Evolutionary conservation across 2,797 vertebrate species (phyloP).

Genomic region (Amblyraja radiata): DNA sequence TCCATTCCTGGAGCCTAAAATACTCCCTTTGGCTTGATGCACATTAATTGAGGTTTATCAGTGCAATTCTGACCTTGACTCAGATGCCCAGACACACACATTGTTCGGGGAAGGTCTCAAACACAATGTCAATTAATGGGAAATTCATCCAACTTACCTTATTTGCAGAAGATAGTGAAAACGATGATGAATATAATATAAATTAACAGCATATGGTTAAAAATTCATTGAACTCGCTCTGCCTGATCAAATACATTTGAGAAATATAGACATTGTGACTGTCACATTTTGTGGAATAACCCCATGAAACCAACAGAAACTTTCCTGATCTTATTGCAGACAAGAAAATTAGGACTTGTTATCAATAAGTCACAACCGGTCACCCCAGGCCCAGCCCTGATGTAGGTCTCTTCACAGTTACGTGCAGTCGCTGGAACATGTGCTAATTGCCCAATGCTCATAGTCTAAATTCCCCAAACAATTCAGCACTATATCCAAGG

Average conservation of each 20-base stretch:
- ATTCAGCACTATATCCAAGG: too few relatives aligned
- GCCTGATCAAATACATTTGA: not conserved
- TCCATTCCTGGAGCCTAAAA: not conserved
- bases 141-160: not conserved
- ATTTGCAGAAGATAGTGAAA: not conserved
- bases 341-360: too few relatives aligned
- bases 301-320: too few relatives aligned
- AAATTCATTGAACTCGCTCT: not conserved
- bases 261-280: not conserved
- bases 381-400: too few relatives aligned
- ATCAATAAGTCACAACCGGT: too few relatives aligned
- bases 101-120: not conserved
- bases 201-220: not conserved
- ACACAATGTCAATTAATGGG: not conserved
- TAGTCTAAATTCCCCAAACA: too few relatives aligned
- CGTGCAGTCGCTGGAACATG: too few relatives aligned
- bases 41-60: not conserved
- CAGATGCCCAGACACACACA: too few relatives aligned
- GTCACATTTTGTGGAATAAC: not conserved
- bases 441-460: too few relatives aligned
- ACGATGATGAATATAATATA: not conserved
- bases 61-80: not conserved
- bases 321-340: too few relatives aligned
- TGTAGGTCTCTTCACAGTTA: too few relatives aligned
- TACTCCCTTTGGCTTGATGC: not conserved